Base-by-base conservation (phyloP, 2,797 vertebrate species). In the Adelosebastes latens region DNA sequence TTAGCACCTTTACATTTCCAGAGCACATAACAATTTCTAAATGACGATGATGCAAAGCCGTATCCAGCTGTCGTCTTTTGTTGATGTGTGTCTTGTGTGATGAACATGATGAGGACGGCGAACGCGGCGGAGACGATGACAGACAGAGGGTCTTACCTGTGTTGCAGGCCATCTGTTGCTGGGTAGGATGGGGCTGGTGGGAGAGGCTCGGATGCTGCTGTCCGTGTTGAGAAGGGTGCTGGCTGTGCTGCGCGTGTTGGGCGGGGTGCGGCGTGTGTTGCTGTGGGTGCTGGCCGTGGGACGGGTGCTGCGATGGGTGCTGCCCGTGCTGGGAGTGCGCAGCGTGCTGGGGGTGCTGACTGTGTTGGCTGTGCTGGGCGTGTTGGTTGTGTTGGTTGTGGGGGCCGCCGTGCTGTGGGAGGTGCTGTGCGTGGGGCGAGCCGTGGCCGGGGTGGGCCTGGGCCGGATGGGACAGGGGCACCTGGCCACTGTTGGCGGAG, bases 81-180 rank as follows among this genome's bases (percentile, higher is more conserved):
- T 29, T 65, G 18, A 55, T 5, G 12, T 29, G 55, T 16, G 70
- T 72, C 11, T 61, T n/a, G 65, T 66, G 72, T 63, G 85, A 87
- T 77, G 71, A 75, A 80, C 49, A 59, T 49, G 77, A 79, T 62
- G 82, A 72, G 52, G 75, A 75, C 42, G 16, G 42, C 16, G 78
- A 27, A 64, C 67, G 79, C 36, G 52, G 69, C 59, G 29, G 20
- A 68, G 75, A 77, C 55, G 14, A 39, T 14, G 87, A 31, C 66
- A 52, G 69, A 63, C 73, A 42, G 64, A 16, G 67, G 79, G 79
- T 91, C 96, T 97, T 96, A 97, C 97, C 97, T 80, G 97, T 93
- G 94, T 95, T 97, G 95, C 97, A 98, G 93, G 96, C 94, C 94
- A 97, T 96, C 94, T 97, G 96, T 87, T 97, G 97, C 93, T 97